These are phyloP conservation scores for Anthonomus grandis DNA, from an alignment of 1,140 invertebrate genomes.

Conservation along the genomic window DNA sequence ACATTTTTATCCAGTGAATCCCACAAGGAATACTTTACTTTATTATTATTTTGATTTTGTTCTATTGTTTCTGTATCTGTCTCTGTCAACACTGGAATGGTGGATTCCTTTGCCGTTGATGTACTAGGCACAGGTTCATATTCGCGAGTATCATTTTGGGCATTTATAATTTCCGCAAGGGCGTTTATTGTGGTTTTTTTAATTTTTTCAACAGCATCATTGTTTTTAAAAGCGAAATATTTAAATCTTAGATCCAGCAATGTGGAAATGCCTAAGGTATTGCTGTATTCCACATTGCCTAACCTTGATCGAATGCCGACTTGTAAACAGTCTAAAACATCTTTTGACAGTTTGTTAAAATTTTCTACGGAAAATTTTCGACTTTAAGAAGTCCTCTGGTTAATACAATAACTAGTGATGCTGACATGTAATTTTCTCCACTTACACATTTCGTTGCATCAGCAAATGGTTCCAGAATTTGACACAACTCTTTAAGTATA, in stretches of 20 bases:
- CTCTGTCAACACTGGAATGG: too few species aligned
- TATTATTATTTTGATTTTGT: not conserved
- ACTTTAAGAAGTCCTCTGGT: conserved; percentile 16
- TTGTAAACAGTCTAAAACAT: conserved; percentile 3
- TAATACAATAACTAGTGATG: conserved; percentile 21
- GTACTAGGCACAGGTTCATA: too few species aligned
- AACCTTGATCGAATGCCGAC: conserved; percentile 7
- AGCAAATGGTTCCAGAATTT: conserved; percentile 36
- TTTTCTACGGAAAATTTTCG: conserved; percentile 8
- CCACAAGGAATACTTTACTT: conserved; percentile 4
- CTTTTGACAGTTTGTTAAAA: conserved; percentile 2
- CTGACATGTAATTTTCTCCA: conserved; percentile 38
- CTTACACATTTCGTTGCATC: conserved; percentile 33
- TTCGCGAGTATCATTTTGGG: not conserved
- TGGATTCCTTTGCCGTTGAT: too few species aligned
- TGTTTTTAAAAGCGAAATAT: conserved; percentile 13
- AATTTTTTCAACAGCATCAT: conserved; percentile 12
- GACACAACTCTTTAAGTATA: conserved; percentile 27
- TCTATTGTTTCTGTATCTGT: not conserved
- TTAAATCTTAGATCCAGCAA: conserved; percentile 30
- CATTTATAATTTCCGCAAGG: too few species aligned
- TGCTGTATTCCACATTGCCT: conserved; percentile 20
- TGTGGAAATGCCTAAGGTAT: conserved; percentile 16
- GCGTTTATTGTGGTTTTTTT: conserved; percentile 10
- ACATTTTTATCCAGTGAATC: conserved; percentile 3